A percentile compares a stretch with the other conserved stretches of the same genome.
These are phyloP conservation scores for Oplegnathus fasciatus DNA, from an alignment of 2,113 vertebrate genomes.

Conservation along the genomic window DNA sequence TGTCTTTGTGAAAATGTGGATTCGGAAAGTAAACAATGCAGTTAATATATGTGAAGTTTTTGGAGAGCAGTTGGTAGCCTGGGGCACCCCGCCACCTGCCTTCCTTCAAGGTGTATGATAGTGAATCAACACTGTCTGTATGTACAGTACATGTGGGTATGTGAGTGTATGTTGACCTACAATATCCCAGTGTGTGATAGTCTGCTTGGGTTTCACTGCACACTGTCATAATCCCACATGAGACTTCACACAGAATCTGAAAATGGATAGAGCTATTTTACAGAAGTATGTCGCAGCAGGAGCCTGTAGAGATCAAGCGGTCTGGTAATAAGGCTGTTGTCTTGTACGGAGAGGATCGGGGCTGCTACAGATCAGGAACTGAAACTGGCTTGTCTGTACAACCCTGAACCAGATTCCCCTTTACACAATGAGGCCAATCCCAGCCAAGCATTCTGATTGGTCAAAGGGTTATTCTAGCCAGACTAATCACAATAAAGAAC, in stretches of 20 bases:
- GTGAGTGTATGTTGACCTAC: conserved; percentile 31
- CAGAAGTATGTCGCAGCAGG: conserved; percentile 2
- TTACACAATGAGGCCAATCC: background rate
- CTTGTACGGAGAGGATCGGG: conserved; percentile 5
- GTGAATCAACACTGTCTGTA: conserved; percentile 55
- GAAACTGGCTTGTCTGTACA: background rate
- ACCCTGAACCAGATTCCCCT: background rate
- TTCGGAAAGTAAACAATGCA: conserved; percentile 26
- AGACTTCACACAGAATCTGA: conserved; percentile 13
- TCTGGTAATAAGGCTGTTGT: conserved; percentile 20
- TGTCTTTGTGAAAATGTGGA: conserved; percentile 1
- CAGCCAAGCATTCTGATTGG: background rate
- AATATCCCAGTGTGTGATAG: conserved; percentile 29
- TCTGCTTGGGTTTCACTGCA: conserved; percentile 33
- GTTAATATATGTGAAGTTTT: conserved; percentile 13
- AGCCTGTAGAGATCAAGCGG: conserved; percentile 23
- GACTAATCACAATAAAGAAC: background rate
- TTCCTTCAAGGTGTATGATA: conserved; percentile 24
- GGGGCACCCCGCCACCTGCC: background rate
- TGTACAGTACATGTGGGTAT: background rate
- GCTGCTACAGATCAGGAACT: background rate
- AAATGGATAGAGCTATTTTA: conserved; percentile 40
- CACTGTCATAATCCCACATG: conserved; percentile 22
- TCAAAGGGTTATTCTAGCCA: background rate
- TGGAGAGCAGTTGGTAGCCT: conserved; percentile 10